These are phyloP conservation scores for Cossypha niveicapilla DNA, from an alignment of 2,797 vertebrate species.

Conservation along the genomic window DNA sequence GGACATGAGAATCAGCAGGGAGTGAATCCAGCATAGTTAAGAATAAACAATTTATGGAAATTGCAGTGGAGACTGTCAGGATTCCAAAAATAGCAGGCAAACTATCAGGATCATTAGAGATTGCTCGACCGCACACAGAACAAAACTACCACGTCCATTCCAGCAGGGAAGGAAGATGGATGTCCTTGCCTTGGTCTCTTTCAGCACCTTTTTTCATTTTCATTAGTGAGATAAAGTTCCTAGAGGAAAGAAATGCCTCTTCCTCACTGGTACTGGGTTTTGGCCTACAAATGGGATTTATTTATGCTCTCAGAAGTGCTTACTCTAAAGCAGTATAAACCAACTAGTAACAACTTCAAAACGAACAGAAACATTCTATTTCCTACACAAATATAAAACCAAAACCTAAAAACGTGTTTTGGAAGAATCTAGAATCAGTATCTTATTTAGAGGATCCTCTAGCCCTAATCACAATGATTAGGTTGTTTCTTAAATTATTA, in stretches of 20 bases:
- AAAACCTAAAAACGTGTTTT: not conserved
- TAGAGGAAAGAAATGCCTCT: not conserved
- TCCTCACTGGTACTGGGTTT: not conserved
- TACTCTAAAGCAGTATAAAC: not conserved
- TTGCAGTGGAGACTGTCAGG: not conserved
- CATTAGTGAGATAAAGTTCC: not conserved
- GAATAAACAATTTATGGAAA: constrained; percentile 27
- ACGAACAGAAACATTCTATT: not conserved
- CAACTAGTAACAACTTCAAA: not conserved
- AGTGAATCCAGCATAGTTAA: not conserved
- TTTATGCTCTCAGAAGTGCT: not conserved
- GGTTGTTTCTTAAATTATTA: not conserved
- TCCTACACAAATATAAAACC: not conserved
- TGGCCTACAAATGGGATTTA: not conserved
- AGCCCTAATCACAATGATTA: not conserved
- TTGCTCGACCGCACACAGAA: not conserved
- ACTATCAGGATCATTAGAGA: not conserved
- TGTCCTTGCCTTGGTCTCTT: not conserved
- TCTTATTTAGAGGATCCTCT: not conserved
- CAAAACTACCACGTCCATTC: not conserved
- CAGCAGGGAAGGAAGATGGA: not conserved
- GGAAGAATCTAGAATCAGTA: not conserved
- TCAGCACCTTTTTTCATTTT: not conserved
- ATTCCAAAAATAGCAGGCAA: constrained; percentile 20
- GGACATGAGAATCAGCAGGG: not conserved